Evolutionary conservation across 2,113 vertebrate genomes (phyloP).

Genomic region (Solenodon paradoxus): DNA sequence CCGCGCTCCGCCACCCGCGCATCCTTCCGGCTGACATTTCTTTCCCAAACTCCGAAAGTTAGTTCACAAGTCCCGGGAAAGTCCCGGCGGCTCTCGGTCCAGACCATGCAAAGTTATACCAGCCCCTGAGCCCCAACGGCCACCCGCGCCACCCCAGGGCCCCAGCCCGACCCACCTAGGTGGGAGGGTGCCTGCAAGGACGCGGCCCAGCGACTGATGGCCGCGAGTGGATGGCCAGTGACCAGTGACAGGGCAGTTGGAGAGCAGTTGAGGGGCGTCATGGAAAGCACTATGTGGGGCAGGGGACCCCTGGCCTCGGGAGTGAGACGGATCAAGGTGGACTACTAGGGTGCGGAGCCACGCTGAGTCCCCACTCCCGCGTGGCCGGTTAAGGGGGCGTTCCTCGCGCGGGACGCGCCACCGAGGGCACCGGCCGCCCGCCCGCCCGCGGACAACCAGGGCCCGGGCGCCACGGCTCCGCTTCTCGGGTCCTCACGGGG

Average conservation of each 20-base stretch:
- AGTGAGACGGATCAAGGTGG: neutral
- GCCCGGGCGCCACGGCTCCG: neutral
- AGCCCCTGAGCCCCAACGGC: neutral
- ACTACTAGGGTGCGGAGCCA: neutral
- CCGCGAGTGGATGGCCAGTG: neutral
- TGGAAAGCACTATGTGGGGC: neutral
- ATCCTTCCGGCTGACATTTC: constrained; percentile 14
- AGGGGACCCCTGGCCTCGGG: neutral
- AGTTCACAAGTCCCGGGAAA: neutral
- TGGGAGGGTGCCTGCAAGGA: neutral
- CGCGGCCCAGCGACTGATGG: no score
- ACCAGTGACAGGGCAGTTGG: neutral
- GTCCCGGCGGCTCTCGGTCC: neutral
- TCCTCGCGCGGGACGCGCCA: constrained; percentile 44
- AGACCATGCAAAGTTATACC: neutral
- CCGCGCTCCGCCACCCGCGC: neutral
- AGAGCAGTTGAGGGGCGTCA: neutral
- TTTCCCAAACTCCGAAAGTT: constrained; percentile 50
- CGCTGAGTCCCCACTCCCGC: neutral
- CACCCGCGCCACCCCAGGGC: neutral
- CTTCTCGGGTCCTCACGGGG: neutral
- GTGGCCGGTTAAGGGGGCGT: constrained; percentile 62
- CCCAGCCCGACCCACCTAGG: neutral
- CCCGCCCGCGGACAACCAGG: neutral
- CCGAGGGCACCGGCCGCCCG: neutral